Base-by-base conservation (phyloP, 2,113 vertebrate genomes). In the Crotalus viridis region DNA sequence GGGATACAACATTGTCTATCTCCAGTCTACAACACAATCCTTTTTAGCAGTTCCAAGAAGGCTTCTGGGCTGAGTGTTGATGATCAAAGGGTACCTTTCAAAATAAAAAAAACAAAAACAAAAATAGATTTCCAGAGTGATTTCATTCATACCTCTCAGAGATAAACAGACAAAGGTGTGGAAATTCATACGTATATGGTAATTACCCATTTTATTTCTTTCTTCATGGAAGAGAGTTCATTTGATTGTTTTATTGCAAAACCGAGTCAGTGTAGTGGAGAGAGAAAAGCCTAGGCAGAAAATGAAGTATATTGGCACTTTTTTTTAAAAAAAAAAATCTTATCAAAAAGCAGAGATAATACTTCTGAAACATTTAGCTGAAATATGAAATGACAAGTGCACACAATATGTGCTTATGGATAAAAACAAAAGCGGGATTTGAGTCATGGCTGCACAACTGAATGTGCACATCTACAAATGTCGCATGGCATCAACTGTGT, bases 141-240 rank as follows among this genome's bases (percentile, higher is more conserved):
- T 91, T 55, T 87, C 87, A 51, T 91, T 91, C 55, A 87, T 61
- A 52, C 85, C 85, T 61, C 87, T 61, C 43, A 33, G 12, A 61
- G 85, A 87, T 87, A 26, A 22, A 87, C 28, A 39, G 46, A 57
- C 17, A 52, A 57, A 19, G 19, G 28, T 52, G 46, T 3, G 19
- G 17, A 61, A 61, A 64, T 22, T 33, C 91, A 64, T 24, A 91
- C 46, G 4, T 19, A 64, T 87, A 26, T 61, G 85, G 28, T 52
- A 91, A 91, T 87, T 91, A 61, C 10, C 15, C 46, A 52, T 64
- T 87, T 91, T 87, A 87, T 87, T n/a, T 26, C 39, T 87, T 51
- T 39, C 46, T 87, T 46, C 39, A 28, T 91, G 85, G 81, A 57
- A 91, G 55, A n/a, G 28, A 56, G 15, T 21, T 43, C 39, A 91